These are phyloP conservation scores for Borostomias antarcticus DNA, from an alignment of 2,797 vertebrate species.

Conservation along the genomic window DNA sequence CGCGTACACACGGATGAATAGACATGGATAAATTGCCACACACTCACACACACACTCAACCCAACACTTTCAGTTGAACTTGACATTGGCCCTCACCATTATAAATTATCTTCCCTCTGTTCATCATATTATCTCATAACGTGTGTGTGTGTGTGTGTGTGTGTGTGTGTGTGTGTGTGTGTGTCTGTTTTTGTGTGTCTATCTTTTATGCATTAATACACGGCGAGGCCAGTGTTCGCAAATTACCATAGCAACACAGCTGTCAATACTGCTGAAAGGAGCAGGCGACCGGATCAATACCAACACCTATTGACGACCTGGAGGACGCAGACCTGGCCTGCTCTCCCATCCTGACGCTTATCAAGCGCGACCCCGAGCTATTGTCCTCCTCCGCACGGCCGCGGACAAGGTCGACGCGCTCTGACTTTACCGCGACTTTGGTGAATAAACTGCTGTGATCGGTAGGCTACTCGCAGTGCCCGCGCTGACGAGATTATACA, in stretches of 20 bases:
- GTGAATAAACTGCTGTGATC: too few species aligned
- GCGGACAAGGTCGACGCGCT: too few species aligned
- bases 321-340: constrained; percentile 46
- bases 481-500: too few species aligned
- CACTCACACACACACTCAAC: constrained; percentile 41
- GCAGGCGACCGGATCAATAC: constrained; percentile 69
- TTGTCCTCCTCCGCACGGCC: too few species aligned
- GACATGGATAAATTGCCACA: constrained; percentile 10
- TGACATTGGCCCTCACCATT: constrained; percentile 59
- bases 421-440: too few species aligned
- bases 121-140: constrained; percentile 67
- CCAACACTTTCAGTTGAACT: constrained; percentile 54
- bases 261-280: constrained; percentile 72
- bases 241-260: constrained; percentile 75
- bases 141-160: constrained; percentile 21
- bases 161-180: constrained; percentile 18
- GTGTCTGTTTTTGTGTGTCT: constrained; percentile 20
- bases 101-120: constrained; percentile 60
- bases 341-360: background rate
- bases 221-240: constrained; percentile 40
- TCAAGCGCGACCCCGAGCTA: background rate
- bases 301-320: constrained; percentile 60
- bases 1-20: constrained; percentile 10
- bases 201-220: constrained; percentile 42
- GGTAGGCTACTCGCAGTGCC: too few species aligned